Conservation (phyloP, 2,888 invertebrate genomes). For the Tipula vernalis region DNA sequence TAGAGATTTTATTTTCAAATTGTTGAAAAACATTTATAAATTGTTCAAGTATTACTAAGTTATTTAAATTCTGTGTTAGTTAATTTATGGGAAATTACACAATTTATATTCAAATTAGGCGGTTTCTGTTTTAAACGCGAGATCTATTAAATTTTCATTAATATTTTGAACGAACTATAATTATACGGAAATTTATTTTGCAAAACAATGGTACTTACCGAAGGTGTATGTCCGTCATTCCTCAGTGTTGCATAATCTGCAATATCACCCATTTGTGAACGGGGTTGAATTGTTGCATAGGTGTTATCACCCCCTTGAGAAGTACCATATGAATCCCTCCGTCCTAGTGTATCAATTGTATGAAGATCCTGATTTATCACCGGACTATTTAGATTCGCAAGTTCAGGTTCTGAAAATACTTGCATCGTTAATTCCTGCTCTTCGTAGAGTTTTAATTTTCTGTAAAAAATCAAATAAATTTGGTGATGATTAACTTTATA, state of each 20-base stretch:
- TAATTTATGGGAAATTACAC: no score
- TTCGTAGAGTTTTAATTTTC: slow-evolving; percentile 77
- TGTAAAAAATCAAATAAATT: slow-evolving; percentile 25
- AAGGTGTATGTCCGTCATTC: slow-evolving; percentile 33
- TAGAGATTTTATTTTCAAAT: no score
- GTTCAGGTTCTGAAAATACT: slow-evolving; percentile 69
- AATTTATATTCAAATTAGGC: no score
- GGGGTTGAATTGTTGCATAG: slow-evolving; percentile 35
- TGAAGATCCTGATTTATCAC: neutral
- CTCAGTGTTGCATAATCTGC: slow-evolving; percentile 36
- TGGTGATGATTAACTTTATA: neutral
- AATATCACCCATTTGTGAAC: slow-evolving; percentile 26
- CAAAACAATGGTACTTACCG: slow-evolving; percentile 22
- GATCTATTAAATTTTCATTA: no score
- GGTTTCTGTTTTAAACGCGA: no score
- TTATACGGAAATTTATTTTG: neutral
- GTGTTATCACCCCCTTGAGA: slow-evolving; percentile 34
- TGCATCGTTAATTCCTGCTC: slow-evolving; percentile 91
- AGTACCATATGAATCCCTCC: slow-evolving; percentile 30
- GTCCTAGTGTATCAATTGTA: slow-evolving; percentile 24
- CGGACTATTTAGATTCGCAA: neutral
- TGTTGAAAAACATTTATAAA: no score
- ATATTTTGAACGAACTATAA: no score
- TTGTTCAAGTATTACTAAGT: no score
- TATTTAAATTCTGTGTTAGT: no score